A percentile compares a stretch with the other conserved stretches of the same genome.
phyloP scores from a whole-genome alignment of 2,113 vertebrate genomes.

The Callipepla californica region DNA sequence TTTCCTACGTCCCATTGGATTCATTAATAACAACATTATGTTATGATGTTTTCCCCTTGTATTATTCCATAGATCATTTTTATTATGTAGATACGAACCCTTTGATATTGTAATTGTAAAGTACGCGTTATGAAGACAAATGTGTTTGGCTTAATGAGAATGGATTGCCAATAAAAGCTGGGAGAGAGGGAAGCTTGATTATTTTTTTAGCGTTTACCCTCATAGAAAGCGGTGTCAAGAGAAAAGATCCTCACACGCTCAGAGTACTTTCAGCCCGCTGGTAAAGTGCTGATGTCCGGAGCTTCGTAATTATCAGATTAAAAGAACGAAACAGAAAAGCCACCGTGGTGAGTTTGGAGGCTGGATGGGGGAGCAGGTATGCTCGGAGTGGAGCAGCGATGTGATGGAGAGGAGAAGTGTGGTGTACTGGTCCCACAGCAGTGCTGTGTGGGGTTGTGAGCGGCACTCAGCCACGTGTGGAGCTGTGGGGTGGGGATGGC shows the following conservation, averaged over 20 bases:
- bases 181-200: conserved; percentile 54
- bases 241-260: conserved; percentile 30
- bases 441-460: rapidly evolving
- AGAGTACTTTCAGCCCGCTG: conserved; percentile 62
- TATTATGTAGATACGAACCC: conserved; percentile 79
- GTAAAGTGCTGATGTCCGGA: conserved; percentile 56
- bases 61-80: conserved; percentile 76
- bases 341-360: not conserved
- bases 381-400: not conserved
- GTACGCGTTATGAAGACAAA: conserved; percentile 81
- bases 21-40: conserved; percentile 72
- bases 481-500: no score
- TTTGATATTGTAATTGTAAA: conserved; percentile 83
- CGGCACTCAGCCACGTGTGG: rapidly evolving
- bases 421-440: not conserved
- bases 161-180: conserved; percentile 79
- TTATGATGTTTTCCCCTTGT: conserved; percentile 66
- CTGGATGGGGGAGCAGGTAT: not conserved
- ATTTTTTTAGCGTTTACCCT: conserved; percentile 42
- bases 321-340: not conserved
- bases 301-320: conserved; percentile 63
- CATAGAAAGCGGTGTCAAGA: not conserved
- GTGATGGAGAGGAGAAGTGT: rapidly evolving
- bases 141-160: conserved; percentile 79
- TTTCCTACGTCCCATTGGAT: conserved; percentile 40